Base-by-base conservation (phyloP, 1,140 invertebrate genomes). In the Ganaspis sp. region DNA sequence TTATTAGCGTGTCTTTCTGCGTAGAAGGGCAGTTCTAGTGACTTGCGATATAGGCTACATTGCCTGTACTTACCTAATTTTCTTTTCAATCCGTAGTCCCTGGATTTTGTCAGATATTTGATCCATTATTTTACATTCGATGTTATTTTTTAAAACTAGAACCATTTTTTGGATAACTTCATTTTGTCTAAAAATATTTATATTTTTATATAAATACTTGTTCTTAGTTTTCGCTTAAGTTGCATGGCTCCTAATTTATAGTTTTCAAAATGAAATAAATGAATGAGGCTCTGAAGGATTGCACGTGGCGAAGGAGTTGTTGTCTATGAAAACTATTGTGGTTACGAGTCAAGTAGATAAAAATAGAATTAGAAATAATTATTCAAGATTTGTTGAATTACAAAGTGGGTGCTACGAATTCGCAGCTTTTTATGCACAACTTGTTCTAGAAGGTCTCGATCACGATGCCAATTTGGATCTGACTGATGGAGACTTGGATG, bases 401-500 rank as follows among this genome's bases (percentile, higher is more conserved):
- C 23, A 26, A 64, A 15, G 1, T 4, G 23, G 23, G 12, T 29
- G 58, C 4, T n/a, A 29, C 58, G 58, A 64, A 64, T 64, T 29
- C 58, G 58, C n/a, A 64, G 58, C 58, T 64, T 64, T 64, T 64
- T 64, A 64, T 64, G 58, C 58, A 64, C 29, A 29, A 29, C 23
- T 26, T 64, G 58, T 64, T 87, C 83, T 89, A 91, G 92, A 92
- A 89, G 88, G 88, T 81, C 91, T 92, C 84, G 93, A 92, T 82
- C 91, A 90, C 34, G 93, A 93, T 72, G 89, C 91, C 73, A 96
- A 97, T 90, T 94, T 95, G 86, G 94, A 95, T 82, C 92, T 97
- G 76, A 95, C 95, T 71, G 96, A 97, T 91, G 95, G 96, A 34
- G 94, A 97, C 76, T 93, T 97, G 76, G 90, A 91, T 45, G 89